Evolutionary conservation across 2,888 invertebrate genomes (phyloP), one percentile per base, ranked within the genome.

Genomic region (Thera obeliscata): DNA sequence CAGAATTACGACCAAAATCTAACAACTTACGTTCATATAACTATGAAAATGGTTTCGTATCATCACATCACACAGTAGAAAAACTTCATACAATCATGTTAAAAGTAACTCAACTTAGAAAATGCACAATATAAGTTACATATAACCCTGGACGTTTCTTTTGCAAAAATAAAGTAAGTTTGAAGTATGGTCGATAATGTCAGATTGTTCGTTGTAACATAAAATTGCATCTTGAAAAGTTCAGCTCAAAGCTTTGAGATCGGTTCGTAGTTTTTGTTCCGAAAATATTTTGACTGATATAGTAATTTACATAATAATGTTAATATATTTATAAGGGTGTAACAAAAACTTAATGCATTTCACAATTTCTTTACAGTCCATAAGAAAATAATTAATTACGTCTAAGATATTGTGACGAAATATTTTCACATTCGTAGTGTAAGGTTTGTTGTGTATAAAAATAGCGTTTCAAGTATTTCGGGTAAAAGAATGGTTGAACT

Each of bases 331-430:
- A 81, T 93, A 92, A 90, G 91, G 77, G 81, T 89, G 86, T 90
- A 91, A 90, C 88, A 91, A 90, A 88, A 90, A 90, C 89, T 88
- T 90, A 89, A 89, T 93, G 93, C 93, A 93, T 93, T 93, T 93
- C 90, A 90, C 91, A 88, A 85, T 92, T 93, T 91, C 91, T 91
- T 89, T 90, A 91, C 90, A 91, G 91, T 91, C 90, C 90, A 88
- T 91, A 90, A 86, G 87, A 86, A 79, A 87, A 87, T 89, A 87
- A 86, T 83, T 83, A 87, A 81, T 82, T 86, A 88, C 69, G 83
- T 86, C 86, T 89, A 88, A 88, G 89, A 87, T 90, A 89, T 89
- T 88, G 87, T 88, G 90, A 89, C 86, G 85, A 89, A 89, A 91
- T 92, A 92, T 92, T 93, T 93, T 93, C 93, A 91, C 92, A 91